Evolutionary conservation across 2,888 invertebrate genomes (phyloP).

Genomic region (Amblyteles armatorius): DNA sequence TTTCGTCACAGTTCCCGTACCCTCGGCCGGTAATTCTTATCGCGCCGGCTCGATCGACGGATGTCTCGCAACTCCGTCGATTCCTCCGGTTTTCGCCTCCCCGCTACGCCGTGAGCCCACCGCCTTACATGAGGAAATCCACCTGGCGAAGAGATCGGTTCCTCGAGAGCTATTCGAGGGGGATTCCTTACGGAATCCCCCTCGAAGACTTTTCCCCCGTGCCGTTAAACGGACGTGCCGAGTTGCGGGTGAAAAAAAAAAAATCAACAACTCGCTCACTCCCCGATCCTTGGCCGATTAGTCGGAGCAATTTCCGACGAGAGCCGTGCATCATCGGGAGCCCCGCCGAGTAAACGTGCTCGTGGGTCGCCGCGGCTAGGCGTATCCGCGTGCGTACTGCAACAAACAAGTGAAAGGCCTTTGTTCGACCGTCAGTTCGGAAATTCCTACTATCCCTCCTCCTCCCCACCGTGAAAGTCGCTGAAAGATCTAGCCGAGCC

Average conservation of each 20-base stretch:
- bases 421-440: constrained; percentile 70
- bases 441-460: constrained; percentile 43
- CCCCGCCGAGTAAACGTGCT: constrained; percentile 29
- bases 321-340: background rate
- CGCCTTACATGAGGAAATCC: constrained; percentile 40
- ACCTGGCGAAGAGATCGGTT: constrained; percentile 21
- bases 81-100: constrained; percentile 36
- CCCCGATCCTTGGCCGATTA: constrained; percentile 5
- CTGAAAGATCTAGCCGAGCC: constrained; percentile 57
- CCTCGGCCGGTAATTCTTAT: constrained; percentile 70
- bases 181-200: background rate
- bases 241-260: constrained; percentile 2
- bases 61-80: constrained; percentile 80
- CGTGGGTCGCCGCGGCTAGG: constrained; percentile 71
- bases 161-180: background rate
- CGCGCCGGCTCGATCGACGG: constrained; percentile 79
- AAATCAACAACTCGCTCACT: background rate
- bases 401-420: constrained; percentile 77
- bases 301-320: background rate
- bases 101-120: background rate
- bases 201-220: background rate
- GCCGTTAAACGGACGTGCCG: background rate
- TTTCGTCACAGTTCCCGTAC: constrained; percentile 11
- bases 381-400: constrained; percentile 70
- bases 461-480: constrained; percentile 59